These are phyloP conservation scores for Morbakka virulenta DNA, from an alignment of 30 jellyfish, hydroid and myxozoan genomes.

Conservation along the genomic window DNA sequence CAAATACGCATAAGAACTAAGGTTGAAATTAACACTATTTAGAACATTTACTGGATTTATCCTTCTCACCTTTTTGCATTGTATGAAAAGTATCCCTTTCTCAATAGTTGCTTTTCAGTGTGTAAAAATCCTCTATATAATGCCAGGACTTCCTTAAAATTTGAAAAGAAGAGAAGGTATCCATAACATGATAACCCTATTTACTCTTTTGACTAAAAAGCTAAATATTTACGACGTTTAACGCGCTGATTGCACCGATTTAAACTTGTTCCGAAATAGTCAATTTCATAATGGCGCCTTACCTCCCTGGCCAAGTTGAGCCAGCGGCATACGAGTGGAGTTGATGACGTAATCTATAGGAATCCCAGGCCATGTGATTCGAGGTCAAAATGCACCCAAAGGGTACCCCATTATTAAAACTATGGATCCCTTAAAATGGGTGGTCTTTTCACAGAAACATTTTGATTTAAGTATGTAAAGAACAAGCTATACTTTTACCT, in stretches of 20 bases:
- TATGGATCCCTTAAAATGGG: too few species aligned
- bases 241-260: background rate
- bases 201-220: background rate
- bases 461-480: too few species aligned
- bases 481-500: too few species aligned
- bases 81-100: background rate
- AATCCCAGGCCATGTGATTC: background rate
- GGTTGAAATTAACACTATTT: background rate
- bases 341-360: background rate
- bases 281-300: background rate
- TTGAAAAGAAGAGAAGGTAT: background rate
- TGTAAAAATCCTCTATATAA: background rate
- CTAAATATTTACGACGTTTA: background rate
- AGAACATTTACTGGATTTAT: background rate
- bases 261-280: background rate
- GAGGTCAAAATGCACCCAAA: too few species aligned
- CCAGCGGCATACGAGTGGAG: conserved; percentile 1
- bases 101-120: background rate
- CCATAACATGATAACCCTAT: background rate
- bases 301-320: background rate
- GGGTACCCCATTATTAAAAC: too few species aligned
- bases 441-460: too few species aligned
- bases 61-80: background rate
- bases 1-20: background rate
- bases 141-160: background rate